These are phyloP conservation scores for Suillia variegata DNA, from an alignment of 2,888 invertebrate genomes.

Conservation along the genomic window DNA sequence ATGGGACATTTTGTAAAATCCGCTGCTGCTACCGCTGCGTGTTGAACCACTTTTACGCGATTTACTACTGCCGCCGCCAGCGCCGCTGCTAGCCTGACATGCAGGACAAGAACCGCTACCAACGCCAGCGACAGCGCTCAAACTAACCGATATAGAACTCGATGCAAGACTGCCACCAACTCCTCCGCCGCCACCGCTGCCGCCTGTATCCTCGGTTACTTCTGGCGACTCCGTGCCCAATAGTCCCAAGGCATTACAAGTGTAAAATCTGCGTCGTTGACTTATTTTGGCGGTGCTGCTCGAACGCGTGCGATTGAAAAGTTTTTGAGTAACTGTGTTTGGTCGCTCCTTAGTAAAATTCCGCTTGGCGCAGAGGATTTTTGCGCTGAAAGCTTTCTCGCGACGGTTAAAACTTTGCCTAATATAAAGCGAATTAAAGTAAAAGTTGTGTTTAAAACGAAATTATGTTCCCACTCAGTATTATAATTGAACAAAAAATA, in stretches of 20 bases:
- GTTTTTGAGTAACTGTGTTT: no score
- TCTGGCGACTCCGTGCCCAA: constrained; percentile 54
- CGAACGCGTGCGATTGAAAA: constrained; percentile 28
- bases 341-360: no score
- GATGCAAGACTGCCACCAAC: constrained; percentile 31
- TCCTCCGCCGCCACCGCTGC: constrained; percentile 25
- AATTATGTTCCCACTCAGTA: no score
- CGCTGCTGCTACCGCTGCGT: no score
- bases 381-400: no score
- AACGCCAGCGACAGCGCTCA: constrained; percentile 29
- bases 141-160: constrained; percentile 37
- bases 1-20: constrained; percentile 44
- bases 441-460: no score
- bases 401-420: no score
- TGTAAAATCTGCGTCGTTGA: constrained; percentile 47
- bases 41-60: constrained; percentile 39
- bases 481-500: no score
- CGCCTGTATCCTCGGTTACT: constrained; percentile 47
- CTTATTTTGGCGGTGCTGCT: constrained; percentile 43
- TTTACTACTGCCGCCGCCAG: constrained; percentile 24
- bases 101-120: constrained; percentile 37
- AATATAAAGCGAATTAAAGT: no score
- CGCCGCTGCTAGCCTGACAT: constrained; percentile 30
- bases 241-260: constrained; percentile 60
- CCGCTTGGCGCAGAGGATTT: no score